Percentiles rank a stretch among this genome's conserved stretches.
Evolutionary conservation across 2,888 invertebrate genomes (phyloP).

Genomic region (Ormyrus nitidulus): DNA sequence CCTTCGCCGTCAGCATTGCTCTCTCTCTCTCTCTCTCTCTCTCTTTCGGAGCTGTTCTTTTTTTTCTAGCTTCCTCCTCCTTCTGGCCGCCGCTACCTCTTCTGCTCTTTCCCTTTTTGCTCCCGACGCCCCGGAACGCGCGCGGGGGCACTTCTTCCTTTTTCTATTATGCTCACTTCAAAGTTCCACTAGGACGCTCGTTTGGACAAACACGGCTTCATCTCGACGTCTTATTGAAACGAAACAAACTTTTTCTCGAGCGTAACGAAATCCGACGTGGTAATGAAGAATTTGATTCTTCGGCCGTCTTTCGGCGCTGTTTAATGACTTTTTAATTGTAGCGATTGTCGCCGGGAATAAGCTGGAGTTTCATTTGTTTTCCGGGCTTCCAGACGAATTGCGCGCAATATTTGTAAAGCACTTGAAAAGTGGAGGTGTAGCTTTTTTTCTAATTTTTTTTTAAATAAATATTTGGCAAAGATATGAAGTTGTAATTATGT

Average conservation of each 20-base stretch:
- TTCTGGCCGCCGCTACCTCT: neutral
- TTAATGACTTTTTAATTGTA: no score
- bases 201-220: constrained; percentile 38
- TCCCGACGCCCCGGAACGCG: neutral
- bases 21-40: neutral
- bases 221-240: constrained; percentile 6
- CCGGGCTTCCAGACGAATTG: no score
- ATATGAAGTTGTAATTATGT: no score
- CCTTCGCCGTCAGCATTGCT: constrained; percentile 20
- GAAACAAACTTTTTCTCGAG: neutral
- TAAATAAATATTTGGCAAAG: no score
- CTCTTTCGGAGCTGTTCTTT: neutral
- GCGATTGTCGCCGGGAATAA: no score
- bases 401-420: no score
- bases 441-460: no score
- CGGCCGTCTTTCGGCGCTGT: no score
- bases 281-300: no score
- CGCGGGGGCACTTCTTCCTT: constrained; percentile 1
- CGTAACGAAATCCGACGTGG: no score
- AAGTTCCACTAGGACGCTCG: constrained; percentile 20
- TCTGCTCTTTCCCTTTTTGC: constrained; percentile 1
- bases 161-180: constrained; percentile 34
- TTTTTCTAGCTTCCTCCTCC: constrained; percentile 6
- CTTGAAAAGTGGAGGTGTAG: no score
- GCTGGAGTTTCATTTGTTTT: no score